Percentiles rank a stretch among this genome's conserved stretches.
Evolutionary conservation across 2,797 vertebrate genomes (phyloP).

Genomic region (Aldrovandia affinis): DNA sequence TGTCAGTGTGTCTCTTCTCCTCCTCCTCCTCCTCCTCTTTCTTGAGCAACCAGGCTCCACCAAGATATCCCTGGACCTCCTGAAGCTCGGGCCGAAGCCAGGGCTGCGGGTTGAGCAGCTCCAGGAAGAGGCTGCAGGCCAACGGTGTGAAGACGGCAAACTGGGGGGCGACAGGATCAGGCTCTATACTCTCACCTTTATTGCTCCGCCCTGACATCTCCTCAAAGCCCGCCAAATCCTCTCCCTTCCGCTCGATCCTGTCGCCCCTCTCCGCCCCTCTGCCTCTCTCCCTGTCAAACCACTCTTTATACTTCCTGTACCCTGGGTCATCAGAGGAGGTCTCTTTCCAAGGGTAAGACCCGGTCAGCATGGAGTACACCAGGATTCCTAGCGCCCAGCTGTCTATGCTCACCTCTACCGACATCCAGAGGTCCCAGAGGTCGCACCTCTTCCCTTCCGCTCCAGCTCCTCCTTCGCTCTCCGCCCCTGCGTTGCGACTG

Average conservation of each 20-base stretch:
- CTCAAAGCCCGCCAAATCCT: constrained; percentile 45
- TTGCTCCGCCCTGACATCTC: constrained; percentile 42
- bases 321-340: constrained; percentile 80
- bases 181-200: background rate
- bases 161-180: constrained; percentile 74
- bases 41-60: constrained; percentile 74
- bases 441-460: constrained; percentile 46
- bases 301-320: constrained; percentile 82
- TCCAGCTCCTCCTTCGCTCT: background rate
- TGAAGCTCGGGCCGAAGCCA: constrained; percentile 76
- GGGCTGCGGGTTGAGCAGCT: constrained; percentile 81
- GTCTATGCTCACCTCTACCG: constrained; percentile 84
- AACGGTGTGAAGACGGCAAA: constrained; percentile 80
- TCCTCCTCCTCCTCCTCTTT: constrained; percentile 59
- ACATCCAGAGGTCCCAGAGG: constrained; percentile 74
- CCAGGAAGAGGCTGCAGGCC: constrained; percentile 78
- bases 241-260: constrained; percentile 18
- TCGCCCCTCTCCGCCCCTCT: constrained; percentile 39
- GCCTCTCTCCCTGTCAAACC: constrained; percentile 70
- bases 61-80: constrained; percentile 80
- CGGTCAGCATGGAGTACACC: constrained; percentile 88
- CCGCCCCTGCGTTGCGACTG: background rate
- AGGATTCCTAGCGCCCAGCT: constrained; percentile 92
- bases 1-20: constrained; percentile 49
- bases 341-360: constrained; percentile 96